phyloP scores from a whole-genome alignment of 2,113 vertebrate species.

The Sceloporus tristichus region DNA sequence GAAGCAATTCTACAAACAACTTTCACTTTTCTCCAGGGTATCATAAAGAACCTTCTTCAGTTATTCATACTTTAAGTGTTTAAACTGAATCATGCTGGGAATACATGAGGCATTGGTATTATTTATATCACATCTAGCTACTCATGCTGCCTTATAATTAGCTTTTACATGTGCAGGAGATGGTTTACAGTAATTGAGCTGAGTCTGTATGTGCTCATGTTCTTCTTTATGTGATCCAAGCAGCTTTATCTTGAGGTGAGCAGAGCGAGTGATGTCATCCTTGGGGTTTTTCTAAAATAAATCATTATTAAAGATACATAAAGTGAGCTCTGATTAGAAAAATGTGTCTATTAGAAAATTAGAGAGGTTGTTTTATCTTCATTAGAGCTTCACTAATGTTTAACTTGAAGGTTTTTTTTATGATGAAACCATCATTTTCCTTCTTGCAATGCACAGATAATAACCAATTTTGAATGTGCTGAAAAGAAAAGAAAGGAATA shows the following conservation, averaged over 20 bases:
- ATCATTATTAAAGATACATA: conserved; percentile 65
- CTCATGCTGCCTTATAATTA: conserved; percentile 72
- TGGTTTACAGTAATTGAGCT: conserved; percentile 69
- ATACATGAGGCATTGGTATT: conserved; percentile 67
- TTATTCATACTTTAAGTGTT: conserved; percentile 71
- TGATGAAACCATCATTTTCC: conserved; percentile 38
- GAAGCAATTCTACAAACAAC: conserved; percentile 48
- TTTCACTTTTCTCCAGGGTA: conserved; percentile 39
- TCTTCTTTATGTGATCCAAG: conserved; percentile 59
- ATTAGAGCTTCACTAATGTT: conserved; percentile 46
- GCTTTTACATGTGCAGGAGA: conserved; percentile 66
- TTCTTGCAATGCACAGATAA: not conserved
- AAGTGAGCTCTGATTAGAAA: conserved; percentile 52
- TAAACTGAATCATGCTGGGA: conserved; percentile 60
- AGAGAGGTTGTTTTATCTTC: conserved; percentile 58
- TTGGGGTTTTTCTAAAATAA: conserved; percentile 58
- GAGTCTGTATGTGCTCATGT: conserved; percentile 51
- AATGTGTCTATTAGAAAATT: conserved; percentile 51
- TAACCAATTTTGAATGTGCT: conserved; percentile 29
- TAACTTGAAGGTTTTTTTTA: conserved; percentile 36
- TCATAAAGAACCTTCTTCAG: conserved; percentile 5
- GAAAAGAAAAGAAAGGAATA: conserved; percentile 22
- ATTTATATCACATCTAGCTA: conserved; percentile 69
- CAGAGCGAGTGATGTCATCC: conserved; percentile 43
- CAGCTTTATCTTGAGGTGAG: conserved; percentile 44